phyloP scores from a whole-genome alignment of 2,113 vertebrate genomes.

The Natator depressus region DNA sequence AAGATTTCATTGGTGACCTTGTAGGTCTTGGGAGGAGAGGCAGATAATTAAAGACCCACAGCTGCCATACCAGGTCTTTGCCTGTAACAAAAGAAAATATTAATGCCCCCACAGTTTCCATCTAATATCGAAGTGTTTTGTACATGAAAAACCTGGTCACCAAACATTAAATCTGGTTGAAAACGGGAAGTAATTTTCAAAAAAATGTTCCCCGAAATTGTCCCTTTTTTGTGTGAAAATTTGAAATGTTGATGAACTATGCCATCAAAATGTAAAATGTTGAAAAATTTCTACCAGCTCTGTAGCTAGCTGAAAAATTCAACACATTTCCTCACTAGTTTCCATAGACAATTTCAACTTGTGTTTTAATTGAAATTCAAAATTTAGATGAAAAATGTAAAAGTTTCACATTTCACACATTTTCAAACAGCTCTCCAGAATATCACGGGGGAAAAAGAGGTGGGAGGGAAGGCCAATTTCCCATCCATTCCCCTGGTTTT shows the following conservation, averaged over 20 bases:
- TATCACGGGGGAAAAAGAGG: not conserved
- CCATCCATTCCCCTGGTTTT: not conserved
- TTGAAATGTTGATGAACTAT: not conserved
- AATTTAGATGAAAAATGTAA: not conserved
- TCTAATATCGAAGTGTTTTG: conserved; percentile 22
- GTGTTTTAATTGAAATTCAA: not conserved
- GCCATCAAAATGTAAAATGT: not conserved
- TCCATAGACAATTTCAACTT: not conserved
- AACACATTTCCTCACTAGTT: not conserved
- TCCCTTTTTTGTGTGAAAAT: not conserved
- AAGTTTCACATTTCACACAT: not conserved
- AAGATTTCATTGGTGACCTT: not conserved
- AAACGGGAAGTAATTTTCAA: not conserved
- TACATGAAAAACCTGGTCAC: not conserved
- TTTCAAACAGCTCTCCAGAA: not conserved
- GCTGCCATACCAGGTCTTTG: conserved; percentile 1
- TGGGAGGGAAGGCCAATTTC: not conserved
- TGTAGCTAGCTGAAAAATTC: not conserved
- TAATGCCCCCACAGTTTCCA: not conserved
- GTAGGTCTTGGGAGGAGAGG: conserved; percentile 9
- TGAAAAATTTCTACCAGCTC: not conserved
- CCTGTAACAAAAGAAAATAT: conserved; percentile 22
- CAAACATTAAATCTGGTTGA: not conserved
- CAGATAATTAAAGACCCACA: conserved; percentile 40
- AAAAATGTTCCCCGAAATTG: not conserved